Percentiles rank a stretch among this genome's conserved stretches.
These are phyloP conservation scores for Rousettus leschenaultii DNA, from an alignment of 2,113 vertebrate species.

Conservation along the genomic window DNA sequence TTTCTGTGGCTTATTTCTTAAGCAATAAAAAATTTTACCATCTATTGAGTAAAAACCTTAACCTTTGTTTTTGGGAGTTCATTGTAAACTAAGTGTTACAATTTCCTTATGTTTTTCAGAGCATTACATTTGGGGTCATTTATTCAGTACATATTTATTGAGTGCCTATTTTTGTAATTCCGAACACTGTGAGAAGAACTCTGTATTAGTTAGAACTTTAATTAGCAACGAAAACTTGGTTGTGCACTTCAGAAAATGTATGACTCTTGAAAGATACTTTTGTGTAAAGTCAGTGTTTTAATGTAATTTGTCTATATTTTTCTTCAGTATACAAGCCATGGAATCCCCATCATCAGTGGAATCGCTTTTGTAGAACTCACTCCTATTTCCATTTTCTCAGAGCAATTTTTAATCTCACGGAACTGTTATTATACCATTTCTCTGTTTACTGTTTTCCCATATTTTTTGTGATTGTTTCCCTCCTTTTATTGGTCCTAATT, in stretches of 20 bases:
- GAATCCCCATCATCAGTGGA: neutral
- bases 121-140: slow-evolving; percentile 1
- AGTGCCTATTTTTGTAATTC: neutral
- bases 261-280: neutral
- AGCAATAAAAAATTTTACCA: slow-evolving; percentile 16
- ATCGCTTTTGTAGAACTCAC: neutral
- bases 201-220: neutral
- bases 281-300: neutral
- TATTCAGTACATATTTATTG: neutral
- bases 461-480: neutral
- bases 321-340: neutral
- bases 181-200: neutral
- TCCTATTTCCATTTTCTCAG: neutral
- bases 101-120: neutral
- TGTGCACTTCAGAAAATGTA: neutral
- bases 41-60: slow-evolving; percentile 17
- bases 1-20: slow-evolving; percentile 36
- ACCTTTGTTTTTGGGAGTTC: slow-evolving; percentile 7
- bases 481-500: neutral
- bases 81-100: neutral
- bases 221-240: neutral
- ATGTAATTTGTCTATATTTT: neutral
- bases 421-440: neutral
- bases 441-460: neutral
- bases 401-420: neutral